phyloP scores from a whole-genome alignment of 2,113 vertebrate genomes.

The Pantherophis guttatus region DNA sequence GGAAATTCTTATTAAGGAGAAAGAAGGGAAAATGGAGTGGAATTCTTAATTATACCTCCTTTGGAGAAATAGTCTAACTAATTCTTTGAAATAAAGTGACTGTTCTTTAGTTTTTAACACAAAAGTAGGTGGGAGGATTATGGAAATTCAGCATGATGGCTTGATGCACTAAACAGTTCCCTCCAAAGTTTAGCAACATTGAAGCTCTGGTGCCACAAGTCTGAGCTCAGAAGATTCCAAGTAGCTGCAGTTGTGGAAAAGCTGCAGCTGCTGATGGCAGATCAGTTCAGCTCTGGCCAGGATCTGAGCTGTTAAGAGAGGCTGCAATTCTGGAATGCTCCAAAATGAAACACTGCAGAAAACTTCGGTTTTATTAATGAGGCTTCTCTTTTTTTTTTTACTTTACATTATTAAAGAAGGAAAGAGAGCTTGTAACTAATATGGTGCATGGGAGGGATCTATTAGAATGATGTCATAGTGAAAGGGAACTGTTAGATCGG shows the following conservation, averaged over 20 bases:
- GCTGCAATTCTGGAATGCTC: constrained; percentile 2
- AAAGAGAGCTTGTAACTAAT: constrained; percentile 67
- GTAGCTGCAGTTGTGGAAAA: constrained; percentile 20
- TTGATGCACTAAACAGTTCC: not conserved
- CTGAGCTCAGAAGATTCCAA: constrained; percentile 26
- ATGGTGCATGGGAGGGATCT: constrained; percentile 60
- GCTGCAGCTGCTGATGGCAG: constrained; percentile 38
- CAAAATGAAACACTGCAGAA: constrained; percentile 21
- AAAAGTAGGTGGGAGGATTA: not conserved
- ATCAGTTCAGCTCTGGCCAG: not conserved
- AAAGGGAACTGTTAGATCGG: too few relatives aligned
- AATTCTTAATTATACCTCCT: not conserved
- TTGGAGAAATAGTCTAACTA: not conserved
- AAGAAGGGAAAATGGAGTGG: not conserved
- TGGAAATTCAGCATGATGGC: not conserved
- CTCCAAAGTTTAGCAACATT: not conserved
- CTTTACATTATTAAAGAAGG: constrained; percentile 68
- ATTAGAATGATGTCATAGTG: constrained; percentile 72
- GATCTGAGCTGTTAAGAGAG: not conserved
- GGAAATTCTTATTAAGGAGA: not conserved
- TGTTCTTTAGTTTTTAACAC: not conserved
- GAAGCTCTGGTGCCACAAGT: constrained; percentile 23
- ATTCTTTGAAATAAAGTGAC: not conserved
- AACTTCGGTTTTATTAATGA: constrained; percentile 31
- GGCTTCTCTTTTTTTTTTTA: constrained; percentile 21